These are phyloP conservation scores for Abrostola triplasia DNA, from an alignment of 2,888 invertebrate genomes.

Conservation along the genomic window DNA sequence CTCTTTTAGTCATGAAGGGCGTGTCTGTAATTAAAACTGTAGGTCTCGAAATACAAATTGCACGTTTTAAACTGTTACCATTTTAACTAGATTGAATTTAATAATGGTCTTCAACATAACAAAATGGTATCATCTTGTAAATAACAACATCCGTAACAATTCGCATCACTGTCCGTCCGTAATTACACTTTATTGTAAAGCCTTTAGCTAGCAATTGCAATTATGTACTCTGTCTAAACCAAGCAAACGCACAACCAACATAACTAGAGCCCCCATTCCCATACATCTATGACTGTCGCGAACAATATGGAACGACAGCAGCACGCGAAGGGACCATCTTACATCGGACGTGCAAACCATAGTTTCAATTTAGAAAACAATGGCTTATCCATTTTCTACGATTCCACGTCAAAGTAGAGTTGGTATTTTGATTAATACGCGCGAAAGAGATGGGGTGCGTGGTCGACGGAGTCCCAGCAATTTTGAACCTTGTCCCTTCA, in stretches of 20 bases:
- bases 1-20: too few species aligned
- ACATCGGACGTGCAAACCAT: conserved; percentile 76
- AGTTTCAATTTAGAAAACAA: conserved; percentile 88
- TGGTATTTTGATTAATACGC: conserved; percentile 88
- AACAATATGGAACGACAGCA: conserved; percentile 34
- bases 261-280: conserved; percentile 58
- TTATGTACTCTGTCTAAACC: conserved; percentile 84
- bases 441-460: conserved; percentile 86
- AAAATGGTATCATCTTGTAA: conserved; percentile 56
- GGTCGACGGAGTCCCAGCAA: conserved; percentile 50
- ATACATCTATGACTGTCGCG: conserved; percentile 50
- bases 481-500: conserved; percentile 65
- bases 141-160: conserved; percentile 71
- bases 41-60: conserved; percentile 15
- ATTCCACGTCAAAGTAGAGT: conserved; percentile 87
- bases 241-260: conserved; percentile 66
- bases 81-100: conserved; percentile 20
- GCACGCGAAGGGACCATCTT: conserved; percentile 65
- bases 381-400: conserved; percentile 87
- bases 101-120: conserved; percentile 27
- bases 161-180: conserved; percentile 72
- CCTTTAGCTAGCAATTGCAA: conserved; percentile 74
- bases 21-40: background rate
- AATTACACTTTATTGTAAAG: conserved; percentile 62
- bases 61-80: conserved; percentile 11